These are phyloP conservation scores for Drosophila repleta DNA, from an alignment of 1,140 invertebrate genomes.

Conservation along the genomic window DNA sequence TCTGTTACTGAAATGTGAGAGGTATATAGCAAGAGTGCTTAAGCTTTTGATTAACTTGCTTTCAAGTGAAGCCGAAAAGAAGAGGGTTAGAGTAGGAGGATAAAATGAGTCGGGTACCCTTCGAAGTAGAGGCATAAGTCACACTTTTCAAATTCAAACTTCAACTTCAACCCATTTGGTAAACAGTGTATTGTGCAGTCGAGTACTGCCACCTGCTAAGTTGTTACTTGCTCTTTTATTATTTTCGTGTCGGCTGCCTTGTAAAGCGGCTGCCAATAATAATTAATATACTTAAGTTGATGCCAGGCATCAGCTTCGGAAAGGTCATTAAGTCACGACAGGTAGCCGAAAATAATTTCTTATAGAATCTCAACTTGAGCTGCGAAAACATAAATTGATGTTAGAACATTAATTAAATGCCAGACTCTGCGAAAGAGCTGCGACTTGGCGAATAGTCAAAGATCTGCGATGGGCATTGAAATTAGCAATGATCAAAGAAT, in stretches of 20 bases:
- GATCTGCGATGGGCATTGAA: conserved; percentile 42
- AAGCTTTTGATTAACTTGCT: background rate
- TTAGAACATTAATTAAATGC: conserved; percentile 72
- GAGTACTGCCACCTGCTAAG: background rate
- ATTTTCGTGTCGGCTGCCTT: conserved; percentile 12
- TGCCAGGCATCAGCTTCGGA: conserved; percentile 42
- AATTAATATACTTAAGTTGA: conserved; percentile 67
- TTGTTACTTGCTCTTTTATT: conserved; percentile 17
- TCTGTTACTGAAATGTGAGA: background rate
- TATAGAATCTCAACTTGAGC: conserved; percentile 27
- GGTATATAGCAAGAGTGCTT: background rate
- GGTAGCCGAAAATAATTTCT: conserved; percentile 50
- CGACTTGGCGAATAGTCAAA: conserved; percentile 42
- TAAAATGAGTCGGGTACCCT: too few species aligned
- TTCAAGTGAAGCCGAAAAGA: background rate
- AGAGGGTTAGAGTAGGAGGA: too few species aligned
- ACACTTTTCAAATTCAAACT: too few species aligned
- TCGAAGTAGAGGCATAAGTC: background rate
- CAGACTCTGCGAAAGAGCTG: conserved; percentile 43
- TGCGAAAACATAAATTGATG: conserved; percentile 63
- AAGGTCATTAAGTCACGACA: conserved; percentile 75
- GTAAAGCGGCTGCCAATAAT: conserved; percentile 70
- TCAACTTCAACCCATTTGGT: too few species aligned
- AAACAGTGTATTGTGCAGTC: conserved; percentile 3
- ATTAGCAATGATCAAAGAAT: conserved; percentile 67